Base-by-base conservation (phyloP, 2,888 invertebrate species). In the Trypoxylon attenuatum region DNA sequence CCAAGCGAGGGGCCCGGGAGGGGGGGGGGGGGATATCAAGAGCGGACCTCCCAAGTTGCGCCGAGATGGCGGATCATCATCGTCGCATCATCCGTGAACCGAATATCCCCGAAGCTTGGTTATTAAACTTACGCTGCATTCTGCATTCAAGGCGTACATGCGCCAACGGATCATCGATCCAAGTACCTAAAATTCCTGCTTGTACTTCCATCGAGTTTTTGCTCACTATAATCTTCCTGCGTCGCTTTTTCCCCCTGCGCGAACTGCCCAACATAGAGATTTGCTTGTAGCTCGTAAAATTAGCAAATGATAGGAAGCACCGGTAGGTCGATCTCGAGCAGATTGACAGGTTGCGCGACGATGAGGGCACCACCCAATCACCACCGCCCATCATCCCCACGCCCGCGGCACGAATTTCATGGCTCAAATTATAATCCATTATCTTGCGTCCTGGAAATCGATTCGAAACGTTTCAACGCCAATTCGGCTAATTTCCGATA, bases 41-140 rank as follows among this genome's bases (percentile, higher is more conserved):
- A 87, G 85, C 84, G 85, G 87, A 87, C 87, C 87, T 87, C 87
- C 87, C 87, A 87, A 87, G 87, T 85, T 82, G 87, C 84, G 85
- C 73, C 77, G 86, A 83, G 85, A 87, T 87, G 87, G 86, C 86
- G 84, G 85, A 86, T 86, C 84, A 84, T 86, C 86, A 83, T 86
- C 86, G 81, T 84, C 84, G 83, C 84, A 82, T 85, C 85, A 85
- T 82, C 81, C 85, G 84, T 83, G 84, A 81, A 82, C 81, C 83
- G 84, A 85, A 85, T 85, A 64, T 54, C 65, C 69, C 65, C 50
- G 13, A 51, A 25, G 33, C 45, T 57, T 70, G 61, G 59, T 76
- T 77, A 74, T 74, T 74, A 74, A 69, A 50, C 69, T 41, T 41
- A 56, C 66, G 50, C 59, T 62, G 42, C 33, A 59, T 60, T 46